Base-by-base conservation (phyloP, 1,140 invertebrate species). In the Leptinotarsa lineolata region DNA sequence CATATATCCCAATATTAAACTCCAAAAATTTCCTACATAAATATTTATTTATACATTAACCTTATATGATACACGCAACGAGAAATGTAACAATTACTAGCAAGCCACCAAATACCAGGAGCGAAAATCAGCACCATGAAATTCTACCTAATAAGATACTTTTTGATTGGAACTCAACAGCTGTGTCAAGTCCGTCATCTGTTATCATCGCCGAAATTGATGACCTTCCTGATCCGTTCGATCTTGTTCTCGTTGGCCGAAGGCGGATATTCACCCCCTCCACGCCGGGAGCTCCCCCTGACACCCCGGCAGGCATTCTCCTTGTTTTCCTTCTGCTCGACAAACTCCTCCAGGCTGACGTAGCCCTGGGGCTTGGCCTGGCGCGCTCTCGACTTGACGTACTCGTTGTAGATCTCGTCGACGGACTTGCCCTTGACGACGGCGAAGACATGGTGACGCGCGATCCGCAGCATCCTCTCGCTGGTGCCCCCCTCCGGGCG, bases 381-480 rank as follows among this genome's bases (percentile, higher is more conserved):
- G 73, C 77, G 80, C 6, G 78, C 67, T 30, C 76, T 76, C 45
- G 73, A 80, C n/a, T 73, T 78, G 45, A 81, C 63, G 64, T 78
- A 78, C 48, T 88, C 87, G 72, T 84, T 81, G 72, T 86, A 85
- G 63, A 88, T 88, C 73, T 89, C 87, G 13, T 89, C 88, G 8
- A 87, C 83, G 1, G 88, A 83, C 66, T 88, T 88, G 4, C 89
- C 87, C 79, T 90, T 89, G 18, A 90, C 86, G 15, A 91, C 86
- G 1, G 89, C 84, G 73, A 87, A 88, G 5, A 89, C 88, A 74
- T 91, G 89, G 72, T 87, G 86, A 65, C 88, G 87, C 1, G 91
- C 90, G 4, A 91, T 83, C 77, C 89, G 89, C 16, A 88, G 78
- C 88, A 89, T 89, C 12, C 85, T 83, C 75, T 89, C 88, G 60